Base-by-base conservation (phyloP, 2,888 invertebrate species). In the Scelioninae gen. 1 region DNA sequence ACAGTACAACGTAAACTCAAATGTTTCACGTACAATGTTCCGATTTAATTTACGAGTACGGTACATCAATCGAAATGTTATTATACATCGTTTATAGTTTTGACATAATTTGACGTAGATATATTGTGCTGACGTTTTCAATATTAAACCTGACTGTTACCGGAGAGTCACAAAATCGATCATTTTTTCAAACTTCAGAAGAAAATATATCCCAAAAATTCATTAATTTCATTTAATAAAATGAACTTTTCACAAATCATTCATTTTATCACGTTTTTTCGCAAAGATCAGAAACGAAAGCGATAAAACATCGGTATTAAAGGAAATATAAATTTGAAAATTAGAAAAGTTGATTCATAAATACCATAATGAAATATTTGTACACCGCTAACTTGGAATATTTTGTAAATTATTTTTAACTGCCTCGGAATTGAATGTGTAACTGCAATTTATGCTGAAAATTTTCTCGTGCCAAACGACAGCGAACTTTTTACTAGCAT, bases 361-460 rank as follows among this genome's bases (percentile, higher is more conserved):
- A 29, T 53, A n/a, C 2, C 3, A 13, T 32, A 53, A 32, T 53
- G 31, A 32, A 32, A 31, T 31, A 13, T 53, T 53, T 47, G 16
- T 63, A 32, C 8, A 4, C 5, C 7, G 16, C n/a, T 63, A 47
- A 32, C n/a, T 11, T 63, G 47, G 49, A 34, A 49, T 49, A 31
- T 34, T 63, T 49, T 34, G 63, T 49, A 63, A 63, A 34, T 49
- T 49, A 63, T 47, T 63, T 63, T 63, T 63, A 63, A 63, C 63
- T 49, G 63, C 49, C 23, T 68, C 11, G 32, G n/a, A 51, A 76
- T 29, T 66, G 31, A 77, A 69, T 49, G 45, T 34, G 55, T 60
- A 58, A 63, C 32, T 43, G 49, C 53, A 49, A 77, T 69, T 69
- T 55, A 63, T 56, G 53, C 34, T 60, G 32, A 53, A 55, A 77